Conservation (phyloP, 1,140 invertebrate genomes). For the Pogonomyrmex barbatus region DNA sequence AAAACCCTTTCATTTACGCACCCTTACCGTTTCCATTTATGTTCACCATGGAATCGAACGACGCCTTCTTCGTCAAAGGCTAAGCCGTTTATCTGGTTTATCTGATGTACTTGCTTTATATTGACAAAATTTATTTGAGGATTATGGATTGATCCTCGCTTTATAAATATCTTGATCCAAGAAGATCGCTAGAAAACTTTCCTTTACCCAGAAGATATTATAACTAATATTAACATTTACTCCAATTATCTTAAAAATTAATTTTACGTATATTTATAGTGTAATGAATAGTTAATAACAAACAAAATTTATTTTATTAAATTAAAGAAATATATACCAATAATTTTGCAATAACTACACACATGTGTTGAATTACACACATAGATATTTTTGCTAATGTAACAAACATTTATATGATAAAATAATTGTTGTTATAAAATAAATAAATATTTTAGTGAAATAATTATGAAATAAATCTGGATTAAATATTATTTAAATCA, state of each 20-base stretch:
- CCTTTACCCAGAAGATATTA: constrained; percentile 2
- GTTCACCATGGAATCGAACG: background rate
- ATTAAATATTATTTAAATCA: too few species aligned
- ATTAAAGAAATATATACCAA: background rate
- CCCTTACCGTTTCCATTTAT: constrained; percentile 45
- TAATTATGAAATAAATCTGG: background rate
- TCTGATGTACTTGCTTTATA: constrained; percentile 62
- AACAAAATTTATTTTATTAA: constrained; percentile 9
- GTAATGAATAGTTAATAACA: constrained; percentile 7
- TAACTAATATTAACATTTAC: background rate
- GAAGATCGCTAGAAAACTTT: constrained; percentile 1
- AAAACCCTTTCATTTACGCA: background rate
- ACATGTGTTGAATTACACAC: background rate
- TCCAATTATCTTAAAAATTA: background rate
- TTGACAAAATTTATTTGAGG: constrained; percentile 66
- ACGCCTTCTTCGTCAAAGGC: constrained; percentile 33
- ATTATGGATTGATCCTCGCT: constrained; percentile 72
- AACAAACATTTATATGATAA: background rate
- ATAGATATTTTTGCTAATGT: background rate
- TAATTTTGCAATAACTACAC: background rate
- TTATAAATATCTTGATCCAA: constrained; percentile 67
- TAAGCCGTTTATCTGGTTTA: constrained; percentile 67
- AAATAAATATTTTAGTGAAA: background rate
- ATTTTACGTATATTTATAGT: background rate
- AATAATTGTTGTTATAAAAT: background rate